Evolutionary conservation across 2,113 vertebrate genomes (phyloP).

Genomic region (Leucosticte australis): DNA sequence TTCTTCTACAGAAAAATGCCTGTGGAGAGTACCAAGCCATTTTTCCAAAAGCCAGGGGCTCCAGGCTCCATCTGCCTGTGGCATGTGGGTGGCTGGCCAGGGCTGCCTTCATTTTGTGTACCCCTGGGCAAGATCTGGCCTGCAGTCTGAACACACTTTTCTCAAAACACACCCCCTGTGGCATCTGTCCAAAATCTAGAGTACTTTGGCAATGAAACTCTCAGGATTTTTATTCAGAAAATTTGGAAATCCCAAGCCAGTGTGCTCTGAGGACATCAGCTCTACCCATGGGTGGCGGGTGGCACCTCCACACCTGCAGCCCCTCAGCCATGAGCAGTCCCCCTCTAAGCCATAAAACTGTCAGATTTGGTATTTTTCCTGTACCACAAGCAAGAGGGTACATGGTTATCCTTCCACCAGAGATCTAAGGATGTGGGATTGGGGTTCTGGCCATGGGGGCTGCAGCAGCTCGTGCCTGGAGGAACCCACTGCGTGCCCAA

Average conservation of each 20-base stretch:
- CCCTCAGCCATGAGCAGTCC: neutral
- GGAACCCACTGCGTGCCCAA: accelerated
- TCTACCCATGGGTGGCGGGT: accelerated
- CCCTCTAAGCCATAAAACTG: neutral
- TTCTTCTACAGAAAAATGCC: neutral
- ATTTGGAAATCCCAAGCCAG: accelerated
- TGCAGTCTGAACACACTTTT: neutral
- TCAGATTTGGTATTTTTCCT: neutral
- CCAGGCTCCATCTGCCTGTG: accelerated
- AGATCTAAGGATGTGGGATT: neutral
- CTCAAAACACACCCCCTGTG: accelerated
- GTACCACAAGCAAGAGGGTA: neutral
- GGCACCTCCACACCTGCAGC: neutral
- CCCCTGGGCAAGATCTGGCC: neutral
- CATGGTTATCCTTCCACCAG: accelerated
- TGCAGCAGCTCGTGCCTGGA: accelerated
- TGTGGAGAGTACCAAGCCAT: accelerated
- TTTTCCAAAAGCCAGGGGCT: neutral
- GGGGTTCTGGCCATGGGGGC: neutral
- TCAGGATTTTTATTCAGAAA: neutral
- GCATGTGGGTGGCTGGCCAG: neutral
- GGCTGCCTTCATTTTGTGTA: neutral
- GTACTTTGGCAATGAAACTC: neutral
- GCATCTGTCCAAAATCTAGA: accelerated
- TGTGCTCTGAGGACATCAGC: accelerated